A percentile compares a stretch with the other conserved stretches of the same genome.
phyloP scores from a whole-genome alignment of 2,888 invertebrate genomes.

The Morpho achilles region DNA sequence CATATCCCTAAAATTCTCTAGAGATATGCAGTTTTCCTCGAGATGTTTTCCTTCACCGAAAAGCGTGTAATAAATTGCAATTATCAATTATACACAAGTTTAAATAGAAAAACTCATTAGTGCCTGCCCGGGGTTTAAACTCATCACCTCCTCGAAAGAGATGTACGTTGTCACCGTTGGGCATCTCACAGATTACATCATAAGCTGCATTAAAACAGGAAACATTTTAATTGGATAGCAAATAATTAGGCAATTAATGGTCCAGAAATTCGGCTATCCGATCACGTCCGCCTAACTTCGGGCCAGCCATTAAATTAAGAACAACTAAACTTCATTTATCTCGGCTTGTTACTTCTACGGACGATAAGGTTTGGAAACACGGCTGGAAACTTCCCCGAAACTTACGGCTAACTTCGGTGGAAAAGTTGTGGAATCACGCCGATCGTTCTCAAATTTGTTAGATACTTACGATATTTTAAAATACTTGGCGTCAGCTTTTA shows the following conservation, averaged over 20 bases:
- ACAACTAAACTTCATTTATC: slow-evolving; percentile 76
- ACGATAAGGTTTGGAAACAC: slow-evolving; percentile 70
- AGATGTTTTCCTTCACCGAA: no score
- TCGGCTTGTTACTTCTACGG: slow-evolving; percentile 71
- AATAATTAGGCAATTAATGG: slow-evolving; percentile 58
- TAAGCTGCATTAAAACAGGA: no score
- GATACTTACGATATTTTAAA: slow-evolving; percentile 68
- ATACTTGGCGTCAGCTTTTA: slow-evolving; percentile 57
- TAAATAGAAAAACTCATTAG: no score
- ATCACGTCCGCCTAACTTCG: slow-evolving; percentile 68
- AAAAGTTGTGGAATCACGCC: slow-evolving; percentile 71
- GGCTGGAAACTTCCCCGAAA: slow-evolving; percentile 56
- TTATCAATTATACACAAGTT: no score
- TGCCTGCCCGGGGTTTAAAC: no score
- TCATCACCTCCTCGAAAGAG: no score
- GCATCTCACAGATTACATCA: no score
- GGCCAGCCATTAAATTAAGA: slow-evolving; percentile 73
- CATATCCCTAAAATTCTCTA: no score
- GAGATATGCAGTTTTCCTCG: no score
- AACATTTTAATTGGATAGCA: slow-evolving; percentile 25
- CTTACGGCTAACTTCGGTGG: slow-evolving; percentile 57
- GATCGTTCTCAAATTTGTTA: slow-evolving; percentile 73
- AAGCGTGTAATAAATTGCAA: no score
- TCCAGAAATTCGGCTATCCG: slow-evolving; percentile 45
- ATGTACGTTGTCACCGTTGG: no score